Evolutionary conservation across 2,888 invertebrate species (phyloP).

Genomic region (Diabrotica balteata): DNA sequence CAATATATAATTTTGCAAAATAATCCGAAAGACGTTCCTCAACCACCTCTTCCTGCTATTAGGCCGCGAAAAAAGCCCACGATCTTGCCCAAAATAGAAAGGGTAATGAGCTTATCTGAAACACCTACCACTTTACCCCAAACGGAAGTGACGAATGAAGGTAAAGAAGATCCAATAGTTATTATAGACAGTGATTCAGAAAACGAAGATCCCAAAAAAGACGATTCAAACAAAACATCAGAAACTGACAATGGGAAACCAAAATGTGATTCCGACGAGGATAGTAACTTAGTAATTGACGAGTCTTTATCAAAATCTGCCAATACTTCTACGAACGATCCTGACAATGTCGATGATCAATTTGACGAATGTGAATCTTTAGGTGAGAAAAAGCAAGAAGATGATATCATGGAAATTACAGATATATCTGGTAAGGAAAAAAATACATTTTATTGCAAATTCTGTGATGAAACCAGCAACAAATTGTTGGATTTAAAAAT

Average conservation of each 20-base stretch:
- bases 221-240: too few relatives aligned
- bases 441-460: constrained; percentile 18
- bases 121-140: neutral
- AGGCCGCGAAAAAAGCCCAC: neutral
- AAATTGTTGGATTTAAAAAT: constrained; percentile 22
- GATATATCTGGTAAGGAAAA: neutral
- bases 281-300: constrained; percentile 32
- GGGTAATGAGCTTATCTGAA: neutral
- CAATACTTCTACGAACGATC: constrained; percentile 4
- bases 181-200: constrained; percentile 7
- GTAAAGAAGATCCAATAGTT: neutral
- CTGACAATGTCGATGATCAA: constrained; percentile 4
- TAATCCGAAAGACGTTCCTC: too few relatives aligned
- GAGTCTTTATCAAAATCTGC: constrained; percentile 16
- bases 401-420: too few relatives aligned
- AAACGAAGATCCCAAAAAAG: neutral
- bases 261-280: constrained; percentile 21
- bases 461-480: constrained; percentile 23
- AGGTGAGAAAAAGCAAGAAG: too few relatives aligned
- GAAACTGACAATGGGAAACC: too few relatives aligned
- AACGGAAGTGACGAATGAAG: too few relatives aligned
- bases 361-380: neutral
- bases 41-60: too few relatives aligned
- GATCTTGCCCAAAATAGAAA: constrained; percentile 1
- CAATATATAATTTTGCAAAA: too few relatives aligned